Evolutionary conservation across 1,140 invertebrate species (phyloP).

Genomic region (Meteorus sp.): DNA sequence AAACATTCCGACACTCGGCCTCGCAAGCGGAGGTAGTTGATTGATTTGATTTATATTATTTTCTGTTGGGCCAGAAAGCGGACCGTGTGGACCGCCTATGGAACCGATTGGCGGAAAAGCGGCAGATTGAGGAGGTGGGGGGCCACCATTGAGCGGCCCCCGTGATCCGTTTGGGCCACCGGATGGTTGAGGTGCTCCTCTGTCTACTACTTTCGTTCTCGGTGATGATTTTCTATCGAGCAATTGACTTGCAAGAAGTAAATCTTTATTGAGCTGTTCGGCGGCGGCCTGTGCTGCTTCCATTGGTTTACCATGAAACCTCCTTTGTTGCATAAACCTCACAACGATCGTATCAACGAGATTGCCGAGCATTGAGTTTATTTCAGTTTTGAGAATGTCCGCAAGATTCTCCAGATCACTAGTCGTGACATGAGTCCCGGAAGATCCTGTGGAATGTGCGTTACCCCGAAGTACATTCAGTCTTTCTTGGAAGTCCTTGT

Average conservation of each 20-base stretch:
- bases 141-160: constrained; percentile 55
- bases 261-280: constrained; percentile 80
- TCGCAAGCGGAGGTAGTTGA: constrained; percentile 69
- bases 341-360: constrained; percentile 88
- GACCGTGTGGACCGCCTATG: constrained; percentile 48
- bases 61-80: constrained; percentile 56
- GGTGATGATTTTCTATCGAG: constrained; percentile 79
- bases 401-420: constrained; percentile 84
- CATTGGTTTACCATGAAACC: constrained; percentile 74
- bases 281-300: constrained; percentile 74
- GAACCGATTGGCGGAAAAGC: constrained; percentile 55
- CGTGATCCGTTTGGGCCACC: constrained; percentile 54
- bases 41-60: constrained; percentile 66
- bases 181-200: constrained; percentile 57
- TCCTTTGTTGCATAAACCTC: constrained; percentile 79
- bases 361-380: constrained; percentile 78
- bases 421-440: constrained; percentile 66
- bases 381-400: constrained; percentile 87
- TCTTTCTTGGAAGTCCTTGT: constrained; percentile 58
- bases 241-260: constrained; percentile 75
- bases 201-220: constrained; percentile 75
- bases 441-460: constrained; percentile 48
- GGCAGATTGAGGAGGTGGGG: constrained; percentile 57
- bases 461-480: constrained; percentile 50
- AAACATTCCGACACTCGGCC: constrained; percentile 73